phyloP scores from a whole-genome alignment of 2,797 vertebrate species.

The Periophthalmus magnuspinnatus region DNA sequence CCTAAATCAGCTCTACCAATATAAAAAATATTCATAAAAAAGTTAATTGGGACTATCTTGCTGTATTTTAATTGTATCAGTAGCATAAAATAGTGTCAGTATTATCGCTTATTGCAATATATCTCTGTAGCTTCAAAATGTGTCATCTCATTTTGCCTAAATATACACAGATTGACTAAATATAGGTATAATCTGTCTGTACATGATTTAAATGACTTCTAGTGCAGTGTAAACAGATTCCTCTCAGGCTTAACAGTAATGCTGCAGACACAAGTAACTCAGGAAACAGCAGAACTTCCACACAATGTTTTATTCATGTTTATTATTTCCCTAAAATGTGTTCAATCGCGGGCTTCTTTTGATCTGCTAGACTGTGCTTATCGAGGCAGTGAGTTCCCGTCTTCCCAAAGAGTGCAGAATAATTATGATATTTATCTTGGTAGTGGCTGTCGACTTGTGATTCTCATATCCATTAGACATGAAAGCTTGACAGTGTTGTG shows the following conservation, averaged over 20 bases:
- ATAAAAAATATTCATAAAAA: too few species aligned
- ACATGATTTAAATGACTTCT: not conserved
- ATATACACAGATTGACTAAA: not conserved
- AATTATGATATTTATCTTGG: slow-evolving; percentile 74
- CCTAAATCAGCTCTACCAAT: too few species aligned
- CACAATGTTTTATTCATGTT: slow-evolving; percentile 73
- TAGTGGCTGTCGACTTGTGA: slow-evolving; percentile 56
- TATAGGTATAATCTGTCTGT: not conserved
- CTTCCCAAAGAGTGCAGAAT: slow-evolving; percentile 62
- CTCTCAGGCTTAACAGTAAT: slow-evolving; percentile 4
- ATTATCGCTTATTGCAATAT: too few species aligned
- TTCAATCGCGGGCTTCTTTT: slow-evolving; percentile 64
- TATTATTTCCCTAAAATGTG: slow-evolving; percentile 66
- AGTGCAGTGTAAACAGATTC: slow-evolving; percentile 3
- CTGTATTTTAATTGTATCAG: too few species aligned
- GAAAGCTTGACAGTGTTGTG: slow-evolving; percentile 50
- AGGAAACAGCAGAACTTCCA: slow-evolving; percentile 52
- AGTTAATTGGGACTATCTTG: too few species aligned
- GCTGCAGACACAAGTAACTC: slow-evolving; percentile 40
- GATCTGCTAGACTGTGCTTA: slow-evolving; percentile 65
- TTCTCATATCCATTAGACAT: slow-evolving; percentile 63
- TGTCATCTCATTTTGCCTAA: too few species aligned
- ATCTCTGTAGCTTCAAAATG: too few species aligned
- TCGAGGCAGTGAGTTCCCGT: slow-evolving; percentile 57
- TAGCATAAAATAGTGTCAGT: too few species aligned